Conservation (phyloP, 2,113 vertebrate species). For the Megaceryle maxima region DNA sequence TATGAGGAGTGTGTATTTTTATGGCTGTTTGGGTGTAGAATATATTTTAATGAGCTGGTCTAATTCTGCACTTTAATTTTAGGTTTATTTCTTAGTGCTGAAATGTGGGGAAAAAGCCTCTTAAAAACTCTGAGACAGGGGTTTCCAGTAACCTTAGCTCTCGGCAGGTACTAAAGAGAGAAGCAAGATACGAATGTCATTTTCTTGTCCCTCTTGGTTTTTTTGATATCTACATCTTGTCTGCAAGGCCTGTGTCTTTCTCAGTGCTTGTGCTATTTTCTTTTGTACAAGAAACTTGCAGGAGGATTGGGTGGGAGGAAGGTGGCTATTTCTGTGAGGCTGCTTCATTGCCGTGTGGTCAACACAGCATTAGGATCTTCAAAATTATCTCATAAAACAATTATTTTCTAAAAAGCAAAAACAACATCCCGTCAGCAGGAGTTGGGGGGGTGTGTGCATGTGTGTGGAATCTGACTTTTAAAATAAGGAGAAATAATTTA, state of each 20-base stretch:
- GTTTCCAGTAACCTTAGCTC: neutral
- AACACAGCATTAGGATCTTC: neutral
- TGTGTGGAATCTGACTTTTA: neutral
- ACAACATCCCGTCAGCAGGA: neutral
- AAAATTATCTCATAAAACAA: neutral
- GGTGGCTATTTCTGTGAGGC: neutral
- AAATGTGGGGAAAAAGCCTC: neutral
- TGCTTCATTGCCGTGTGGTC: neutral
- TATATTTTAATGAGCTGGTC: neutral
- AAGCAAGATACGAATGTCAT: neutral
- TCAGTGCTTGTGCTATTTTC: neutral
- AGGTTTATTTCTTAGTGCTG: neutral
- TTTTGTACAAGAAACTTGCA: neutral
- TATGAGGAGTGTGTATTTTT: neutral
- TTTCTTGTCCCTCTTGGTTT: neutral
- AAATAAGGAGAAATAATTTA: neutral
- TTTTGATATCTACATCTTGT: neutral
- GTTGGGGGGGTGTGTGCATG: neutral
- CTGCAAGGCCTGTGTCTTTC: neutral
- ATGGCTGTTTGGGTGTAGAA: neutral
- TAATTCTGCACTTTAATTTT: neutral
- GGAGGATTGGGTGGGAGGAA: neutral
- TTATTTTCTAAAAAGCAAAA: neutral
- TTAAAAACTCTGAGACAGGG: neutral
- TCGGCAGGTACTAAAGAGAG: neutral